These are phyloP conservation scores for Argynnis bischoffii DNA, from an alignment of 2,888 invertebrate genomes.

Conservation along the genomic window DNA sequence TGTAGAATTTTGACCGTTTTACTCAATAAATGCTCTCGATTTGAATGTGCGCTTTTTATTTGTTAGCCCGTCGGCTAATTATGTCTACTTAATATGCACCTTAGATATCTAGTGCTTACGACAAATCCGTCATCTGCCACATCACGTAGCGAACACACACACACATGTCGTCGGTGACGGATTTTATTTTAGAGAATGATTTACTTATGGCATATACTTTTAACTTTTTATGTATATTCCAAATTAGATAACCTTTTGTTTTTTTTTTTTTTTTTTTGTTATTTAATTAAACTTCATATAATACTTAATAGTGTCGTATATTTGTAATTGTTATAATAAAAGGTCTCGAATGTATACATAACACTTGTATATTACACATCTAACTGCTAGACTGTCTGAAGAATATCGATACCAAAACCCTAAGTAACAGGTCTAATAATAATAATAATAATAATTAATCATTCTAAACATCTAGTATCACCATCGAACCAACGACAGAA, in stretches of 20 bases:
- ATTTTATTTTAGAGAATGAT: slow-evolving; percentile 29
- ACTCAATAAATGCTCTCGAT: slow-evolving; percentile 80
- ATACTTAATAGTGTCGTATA: slow-evolving; percentile 59
- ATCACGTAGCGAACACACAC: neutral
- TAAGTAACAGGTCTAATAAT: slow-evolving; percentile 57
- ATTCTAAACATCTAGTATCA: slow-evolving; percentile 73
- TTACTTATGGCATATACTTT: slow-evolving; percentile 27
- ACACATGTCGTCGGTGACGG: slow-evolving; percentile 29
- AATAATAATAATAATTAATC: slow-evolving; percentile 37
- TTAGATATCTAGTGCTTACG: slow-evolving; percentile 34
- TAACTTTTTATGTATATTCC: slow-evolving; percentile 30
- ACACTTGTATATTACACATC: slow-evolving; percentile 66
- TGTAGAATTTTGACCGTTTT: slow-evolving; percentile 82
- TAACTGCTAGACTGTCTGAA: slow-evolving; percentile 54
- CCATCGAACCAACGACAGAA: slow-evolving; percentile 65
- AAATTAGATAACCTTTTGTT: slow-evolving; percentile 30
- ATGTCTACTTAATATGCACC: slow-evolving; percentile 37
- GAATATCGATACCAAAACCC: slow-evolving; percentile 53
- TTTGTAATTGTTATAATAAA: slow-evolving; percentile 63
- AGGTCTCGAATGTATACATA: slow-evolving; percentile 69
- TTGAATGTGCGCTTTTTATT: slow-evolving; percentile 59
- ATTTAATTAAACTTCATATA: slow-evolving; percentile 34
- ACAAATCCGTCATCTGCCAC: slow-evolving; percentile 23
- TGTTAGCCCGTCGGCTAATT: slow-evolving; percentile 48
- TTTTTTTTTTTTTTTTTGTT: slow-evolving; percentile 20